Base-by-base conservation (phyloP, 2,797 vertebrate species). In the Spondyliosoma cantharus region DNA sequence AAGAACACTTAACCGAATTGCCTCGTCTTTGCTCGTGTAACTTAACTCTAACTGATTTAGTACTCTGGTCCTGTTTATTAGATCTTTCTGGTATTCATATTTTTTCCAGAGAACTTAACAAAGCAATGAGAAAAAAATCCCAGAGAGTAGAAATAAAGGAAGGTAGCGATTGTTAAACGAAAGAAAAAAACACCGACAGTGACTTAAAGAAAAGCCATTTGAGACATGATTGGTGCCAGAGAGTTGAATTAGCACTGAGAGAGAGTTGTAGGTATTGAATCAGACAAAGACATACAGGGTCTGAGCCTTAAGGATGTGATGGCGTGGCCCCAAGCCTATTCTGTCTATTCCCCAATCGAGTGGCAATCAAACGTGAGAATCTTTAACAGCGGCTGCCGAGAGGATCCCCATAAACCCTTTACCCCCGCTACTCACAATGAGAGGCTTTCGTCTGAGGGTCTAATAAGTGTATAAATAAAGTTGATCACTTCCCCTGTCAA, bases 391-490 rank as follows among this genome's bases (percentile, higher is more conserved):
- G 78, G 81, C 86, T 71, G 80, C 72, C 17, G 68, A 85, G 86
- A 82, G 76, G 78, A 89, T 84, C 86, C 85, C 84, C 49, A 78
- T 80, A 91, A 92, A 92, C 78, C 87, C 86, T 85, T 91, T 90
- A 87, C 73, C 81, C 87, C 75, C 76, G 46, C 78, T 24, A 14
- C 78, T 81, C 76, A 92, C 89, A 94, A 94, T 83, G 87, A 90
- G 74, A 81, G 86, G 90, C 86, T 93, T 93, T 93, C 86, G 76
- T 87, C 83, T 86, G 74, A 89, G 90, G 82, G 89, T 85, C 87
- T 93, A 88, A 95, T 92, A 94, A 93, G 91, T 93, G 90, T 94
- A 93, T 92, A 95, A 93, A 95, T 95, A 93, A 94, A 92, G 91
- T 94, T 94, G 90, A 94, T 94, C 93, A 93, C 92, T 94, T 94